Evolutionary conservation across 2,888 invertebrate genomes (phyloP).

Genomic region (Cepaea hortensis): DNA sequence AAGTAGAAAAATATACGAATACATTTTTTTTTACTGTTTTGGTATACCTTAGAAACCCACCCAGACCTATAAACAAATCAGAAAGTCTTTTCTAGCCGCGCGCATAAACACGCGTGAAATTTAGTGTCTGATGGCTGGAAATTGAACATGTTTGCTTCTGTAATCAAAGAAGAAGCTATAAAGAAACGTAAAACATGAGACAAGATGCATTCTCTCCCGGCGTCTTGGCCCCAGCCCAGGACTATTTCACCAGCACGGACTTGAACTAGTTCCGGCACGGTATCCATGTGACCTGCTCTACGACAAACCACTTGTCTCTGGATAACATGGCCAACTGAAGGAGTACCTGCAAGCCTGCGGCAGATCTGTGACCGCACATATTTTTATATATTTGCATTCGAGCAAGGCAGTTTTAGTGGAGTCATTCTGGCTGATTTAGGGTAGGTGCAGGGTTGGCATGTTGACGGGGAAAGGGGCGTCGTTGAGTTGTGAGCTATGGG

Average conservation of each 20-base stretch:
- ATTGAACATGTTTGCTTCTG: not conserved
- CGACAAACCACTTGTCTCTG: constrained; percentile 44
- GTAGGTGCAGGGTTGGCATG: not conserved
- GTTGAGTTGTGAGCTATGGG: too few relatives aligned
- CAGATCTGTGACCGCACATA: constrained; percentile 15
- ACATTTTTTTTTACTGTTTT: not conserved
- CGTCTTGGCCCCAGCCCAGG: not conserved
- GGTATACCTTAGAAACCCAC: not conserved
- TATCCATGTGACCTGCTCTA: constrained; percentile 50
- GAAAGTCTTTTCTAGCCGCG: not conserved
- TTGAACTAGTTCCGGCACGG: constrained; percentile 46
- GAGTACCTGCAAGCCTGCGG: constrained; percentile 17
- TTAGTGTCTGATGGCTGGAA: not conserved
- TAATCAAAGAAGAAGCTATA: not conserved
- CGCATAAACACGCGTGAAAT: not conserved
- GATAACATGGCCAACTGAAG: constrained; percentile 46
- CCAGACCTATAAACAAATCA: not conserved
- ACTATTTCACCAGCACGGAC: constrained; percentile 35
- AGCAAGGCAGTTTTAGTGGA: constrained; percentile 26
- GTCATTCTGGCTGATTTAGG: constrained; percentile 37
- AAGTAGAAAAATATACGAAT: not conserved
- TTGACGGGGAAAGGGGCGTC: not conserved
- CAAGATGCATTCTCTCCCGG: constrained; percentile 6
- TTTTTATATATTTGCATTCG: not conserved
- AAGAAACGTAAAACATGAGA: not conserved